Percentiles rank a stretch among this genome's conserved stretches.
phyloP scores from a whole-genome alignment of 2,113 vertebrate species.

The Rattus rattus region DNA sequence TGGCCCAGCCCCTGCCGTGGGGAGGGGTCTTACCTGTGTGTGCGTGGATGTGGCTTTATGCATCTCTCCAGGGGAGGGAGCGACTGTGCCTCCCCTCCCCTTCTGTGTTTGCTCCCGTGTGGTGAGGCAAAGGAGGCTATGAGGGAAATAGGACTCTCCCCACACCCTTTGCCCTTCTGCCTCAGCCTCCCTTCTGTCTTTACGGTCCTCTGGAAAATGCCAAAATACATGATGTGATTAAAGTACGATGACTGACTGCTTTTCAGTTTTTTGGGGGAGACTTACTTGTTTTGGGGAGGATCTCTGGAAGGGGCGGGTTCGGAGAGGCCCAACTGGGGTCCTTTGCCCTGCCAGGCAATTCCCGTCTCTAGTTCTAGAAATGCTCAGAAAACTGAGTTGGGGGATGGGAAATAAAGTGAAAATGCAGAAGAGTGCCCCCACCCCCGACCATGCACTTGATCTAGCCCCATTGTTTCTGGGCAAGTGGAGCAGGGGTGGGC shows the following conservation, averaged over 20 bases:
- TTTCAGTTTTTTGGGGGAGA: neutral
- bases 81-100: conserved; percentile 28
- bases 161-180: conserved; percentile 11
- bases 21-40: conserved; percentile 38
- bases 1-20: conserved; percentile 54
- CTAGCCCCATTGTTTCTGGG: neutral
- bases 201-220: conserved; percentile 77
- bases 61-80: conserved; percentile 59
- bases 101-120: conserved; percentile 62
- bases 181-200: conserved; percentile 59
- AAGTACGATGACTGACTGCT: conserved; percentile 64
- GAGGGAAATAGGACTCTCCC: conserved; percentile 58
- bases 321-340: neutral
- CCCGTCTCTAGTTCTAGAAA: neutral
- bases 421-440: neutral
- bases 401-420: neutral
- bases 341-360: neutral
- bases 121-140: conserved; percentile 55
- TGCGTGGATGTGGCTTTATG: conserved; percentile 77
- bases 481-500: neutral
- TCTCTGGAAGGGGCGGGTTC: neutral
- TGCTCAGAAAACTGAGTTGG: neutral
- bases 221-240: conserved; percentile 83
- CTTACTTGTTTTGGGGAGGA: neutral
- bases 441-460: neutral